Evolutionary conservation across 30 jellyfish, hydroid and myxozoan species (phyloP).

Genomic region (Catostylus mosaicus): DNA sequence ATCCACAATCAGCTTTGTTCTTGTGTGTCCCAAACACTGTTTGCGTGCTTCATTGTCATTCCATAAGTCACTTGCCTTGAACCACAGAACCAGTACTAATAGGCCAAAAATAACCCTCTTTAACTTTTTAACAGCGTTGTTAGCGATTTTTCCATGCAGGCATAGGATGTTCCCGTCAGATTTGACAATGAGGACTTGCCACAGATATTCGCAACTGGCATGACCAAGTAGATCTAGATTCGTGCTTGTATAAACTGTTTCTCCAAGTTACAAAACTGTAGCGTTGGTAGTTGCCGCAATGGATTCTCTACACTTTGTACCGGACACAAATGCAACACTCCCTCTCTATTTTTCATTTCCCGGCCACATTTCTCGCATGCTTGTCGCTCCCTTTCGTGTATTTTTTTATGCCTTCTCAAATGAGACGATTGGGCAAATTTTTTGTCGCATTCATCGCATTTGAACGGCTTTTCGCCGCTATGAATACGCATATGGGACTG

Average conservation of each 20-base stretch:
- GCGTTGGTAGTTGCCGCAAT: conserved; percentile 32
- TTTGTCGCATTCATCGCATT: conserved; percentile 57
- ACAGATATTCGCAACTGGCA: not conserved
- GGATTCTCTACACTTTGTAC: conserved; percentile 27
- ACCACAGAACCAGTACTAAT: no score
- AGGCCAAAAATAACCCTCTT: no score
- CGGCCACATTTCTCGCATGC: conserved; percentile 53
- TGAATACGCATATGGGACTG: conserved; percentile 64
- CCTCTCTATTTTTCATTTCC: conserved; percentile 18
- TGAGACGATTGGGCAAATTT: conserved; percentile 64
- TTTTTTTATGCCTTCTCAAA: conserved; percentile 44
- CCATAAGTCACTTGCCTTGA: no score
- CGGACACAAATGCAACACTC: conserved; percentile 28
- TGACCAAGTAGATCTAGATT: not conserved
- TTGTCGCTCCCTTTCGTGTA: conserved; percentile 45
- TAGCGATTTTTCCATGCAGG: no score
- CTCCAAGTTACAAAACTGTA: conserved; percentile 18
- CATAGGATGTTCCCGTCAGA: no score
- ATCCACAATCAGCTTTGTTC: no score
- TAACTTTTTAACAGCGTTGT: no score
- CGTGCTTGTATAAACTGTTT: conserved; percentile 1
- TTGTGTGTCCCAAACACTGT: no score
- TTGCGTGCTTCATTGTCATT: no score
- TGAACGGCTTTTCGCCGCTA: conserved; percentile 64
- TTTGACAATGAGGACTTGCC: not conserved